Evolutionary conservation across 2,888 invertebrate genomes (phyloP).

Genomic region (Steinernema scapterisci): DNA sequence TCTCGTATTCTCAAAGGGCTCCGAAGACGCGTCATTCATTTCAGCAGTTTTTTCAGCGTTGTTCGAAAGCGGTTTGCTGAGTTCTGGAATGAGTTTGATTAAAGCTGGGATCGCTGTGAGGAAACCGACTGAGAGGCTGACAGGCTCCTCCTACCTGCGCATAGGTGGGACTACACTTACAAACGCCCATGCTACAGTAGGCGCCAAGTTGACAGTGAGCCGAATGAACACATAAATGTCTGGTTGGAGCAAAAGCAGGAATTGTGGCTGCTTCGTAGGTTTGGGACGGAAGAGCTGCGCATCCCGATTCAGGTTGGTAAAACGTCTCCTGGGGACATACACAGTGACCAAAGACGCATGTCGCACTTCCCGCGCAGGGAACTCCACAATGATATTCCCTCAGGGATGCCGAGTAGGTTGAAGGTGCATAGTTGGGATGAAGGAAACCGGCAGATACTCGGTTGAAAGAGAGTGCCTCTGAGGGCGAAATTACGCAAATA

Average conservation of each 20-base stretch:
- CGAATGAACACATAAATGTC: neutral
- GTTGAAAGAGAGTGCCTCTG: too few relatives aligned
- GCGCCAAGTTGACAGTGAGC: neutral
- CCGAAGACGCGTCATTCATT: neutral
- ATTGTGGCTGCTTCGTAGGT: neutral
- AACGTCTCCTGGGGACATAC: neutral
- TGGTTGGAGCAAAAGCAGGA: neutral
- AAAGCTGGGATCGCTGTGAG: too few relatives aligned
- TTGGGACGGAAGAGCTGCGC: neutral
- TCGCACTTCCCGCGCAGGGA: neutral
- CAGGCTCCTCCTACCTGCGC: neutral
- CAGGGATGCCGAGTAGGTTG: neutral
- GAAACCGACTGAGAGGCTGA: too few relatives aligned
- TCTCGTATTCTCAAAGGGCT: constrained; percentile 19
- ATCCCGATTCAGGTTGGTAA: neutral
- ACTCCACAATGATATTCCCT: neutral
- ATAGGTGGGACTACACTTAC: neutral
- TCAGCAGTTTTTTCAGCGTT: neutral
- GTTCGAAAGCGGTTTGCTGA: neutral
- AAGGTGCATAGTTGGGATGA: neutral
- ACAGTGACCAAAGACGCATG: neutral
- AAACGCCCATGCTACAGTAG: neutral
- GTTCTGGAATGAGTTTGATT: neutral
- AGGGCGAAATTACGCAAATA: too few relatives aligned
- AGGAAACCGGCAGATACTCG: neutral